Evolutionary conservation across 2,888 invertebrate genomes (phyloP), one percentile per base, ranked within the genome.

Genomic region (Trissolcus japonicus): DNA sequence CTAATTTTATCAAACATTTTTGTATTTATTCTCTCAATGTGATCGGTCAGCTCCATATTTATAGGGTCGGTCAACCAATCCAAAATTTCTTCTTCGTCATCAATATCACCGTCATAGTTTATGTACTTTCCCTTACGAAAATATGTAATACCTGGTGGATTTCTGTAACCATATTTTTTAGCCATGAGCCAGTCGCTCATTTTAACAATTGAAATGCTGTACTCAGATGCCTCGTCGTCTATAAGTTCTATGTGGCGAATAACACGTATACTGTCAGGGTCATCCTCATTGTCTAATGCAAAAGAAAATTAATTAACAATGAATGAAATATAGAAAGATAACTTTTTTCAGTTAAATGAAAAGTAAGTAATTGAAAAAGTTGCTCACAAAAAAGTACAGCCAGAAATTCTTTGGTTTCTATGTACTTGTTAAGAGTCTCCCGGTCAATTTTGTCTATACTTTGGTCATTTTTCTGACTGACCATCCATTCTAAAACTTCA

Each of bases 1-100:
- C 95, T 91, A 83, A 97, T 95, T 89, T 97, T 96, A 78, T 96
- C 94, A 86, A 97, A 96, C 97, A 97, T 97, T 90, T 97, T 96
- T 68, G 92, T 91, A 87, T 97, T 97, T 13, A 97, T 96, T 86
- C 95, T 93, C 88, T 97, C 97, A 63, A 97, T 97, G 82, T 95
- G 95, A 89, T 97, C 97, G 4, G 95, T 96, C 75, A 97, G 91
- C 89, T 97, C 97, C 97, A 97, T 97, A 83, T 97, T 97, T 83
- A 95, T 95, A 0, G 97, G 97, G 88, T 96, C 95, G 0, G 97
- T 97, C 13, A 97, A 90, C 97, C 97, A 97, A 86, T 97, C 97
- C 35, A 97, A 91, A 68, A 96, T 92, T 83, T 94, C 94, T 87
- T 96, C 96, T 84, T 96, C 96, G 82, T 96, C 96, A 83, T 96